These are phyloP conservation scores for Pantherophis guttatus DNA, from an alignment of 2,113 vertebrate genomes.

Conservation along the genomic window DNA sequence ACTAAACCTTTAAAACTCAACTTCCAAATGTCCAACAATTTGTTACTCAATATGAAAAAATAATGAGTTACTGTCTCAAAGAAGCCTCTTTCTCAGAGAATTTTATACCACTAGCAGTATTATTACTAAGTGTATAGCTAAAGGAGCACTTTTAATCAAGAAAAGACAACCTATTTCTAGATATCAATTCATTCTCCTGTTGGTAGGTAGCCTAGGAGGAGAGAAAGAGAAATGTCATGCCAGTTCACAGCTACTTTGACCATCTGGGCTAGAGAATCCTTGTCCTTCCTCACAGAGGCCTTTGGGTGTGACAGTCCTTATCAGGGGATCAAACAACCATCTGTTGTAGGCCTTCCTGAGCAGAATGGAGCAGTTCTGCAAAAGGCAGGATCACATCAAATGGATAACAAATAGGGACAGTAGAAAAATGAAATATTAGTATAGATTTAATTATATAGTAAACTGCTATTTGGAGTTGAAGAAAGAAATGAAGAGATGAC, in stretches of 20 bases:
- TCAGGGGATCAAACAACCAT: neutral
- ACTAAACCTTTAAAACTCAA: conserved; percentile 34
- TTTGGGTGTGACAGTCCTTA: neutral
- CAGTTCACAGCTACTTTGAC: neutral
- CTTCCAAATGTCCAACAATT: neutral
- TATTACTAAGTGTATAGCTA: neutral
- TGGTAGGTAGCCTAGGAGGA: neutral
- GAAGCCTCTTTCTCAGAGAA: neutral
- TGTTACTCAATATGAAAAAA: neutral
- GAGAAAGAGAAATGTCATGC: neutral
- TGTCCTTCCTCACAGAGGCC: neutral
- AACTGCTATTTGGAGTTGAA: neutral
- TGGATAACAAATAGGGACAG: neutral
- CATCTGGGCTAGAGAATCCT: neutral
- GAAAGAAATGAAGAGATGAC: neutral
- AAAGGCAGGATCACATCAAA: neutral
- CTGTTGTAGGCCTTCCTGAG: neutral
- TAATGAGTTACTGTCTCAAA: neutral
- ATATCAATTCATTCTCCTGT: neutral
- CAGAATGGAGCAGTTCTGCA: neutral
- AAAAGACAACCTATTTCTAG: neutral
- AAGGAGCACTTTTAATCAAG: neutral
- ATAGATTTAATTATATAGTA: neutral
- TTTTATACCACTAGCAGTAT: neutral
- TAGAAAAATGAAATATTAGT: neutral